Evolutionary conservation across 2,888 invertebrate genomes (phyloP).

Genomic region (Agrotis ipsilon): DNA sequence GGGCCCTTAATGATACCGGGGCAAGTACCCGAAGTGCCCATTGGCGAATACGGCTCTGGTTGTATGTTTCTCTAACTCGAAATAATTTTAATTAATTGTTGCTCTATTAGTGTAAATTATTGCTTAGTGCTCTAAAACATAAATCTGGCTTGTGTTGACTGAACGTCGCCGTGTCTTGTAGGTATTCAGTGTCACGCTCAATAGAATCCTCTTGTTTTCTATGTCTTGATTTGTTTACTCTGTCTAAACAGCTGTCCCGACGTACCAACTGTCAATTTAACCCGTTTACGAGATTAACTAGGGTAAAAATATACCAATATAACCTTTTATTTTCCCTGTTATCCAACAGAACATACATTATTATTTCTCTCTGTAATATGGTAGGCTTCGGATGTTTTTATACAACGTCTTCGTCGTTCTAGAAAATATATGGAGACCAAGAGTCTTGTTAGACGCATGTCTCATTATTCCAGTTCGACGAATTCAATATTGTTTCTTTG

Average conservation of each 20-base stretch:
- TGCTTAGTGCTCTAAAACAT: slow-evolving; percentile 16
- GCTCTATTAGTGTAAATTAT: slow-evolving; percentile 34
- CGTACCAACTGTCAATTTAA: slow-evolving; percentile 34
- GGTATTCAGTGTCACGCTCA: slow-evolving; percentile 25
- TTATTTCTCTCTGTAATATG: slow-evolving; percentile 51
- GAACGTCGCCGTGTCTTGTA: neutral
- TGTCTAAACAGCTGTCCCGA: slow-evolving; percentile 23
- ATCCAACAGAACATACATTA: slow-evolving; percentile 46
- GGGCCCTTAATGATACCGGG: too few species aligned
- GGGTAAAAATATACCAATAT: slow-evolving; percentile 42
- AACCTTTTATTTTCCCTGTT: slow-evolving; percentile 50
- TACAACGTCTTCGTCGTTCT: slow-evolving; percentile 34
- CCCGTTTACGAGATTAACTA: slow-evolving; percentile 44
- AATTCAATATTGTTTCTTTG: slow-evolving; percentile 75
- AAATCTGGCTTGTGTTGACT: slow-evolving; percentile 14
- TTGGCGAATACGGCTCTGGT: too few species aligned
- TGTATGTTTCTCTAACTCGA: slow-evolving; percentile 24
- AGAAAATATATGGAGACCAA: slow-evolving; percentile 62
- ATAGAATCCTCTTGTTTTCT: slow-evolving; percentile 31
- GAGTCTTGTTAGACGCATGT: slow-evolving; percentile 66
- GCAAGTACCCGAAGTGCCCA: too few species aligned
- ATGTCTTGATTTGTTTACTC: slow-evolving; percentile 16
- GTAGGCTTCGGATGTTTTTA: slow-evolving; percentile 56
- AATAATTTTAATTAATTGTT: slow-evolving; percentile 41
- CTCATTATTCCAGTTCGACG: slow-evolving; percentile 74